Conservation (phyloP, 2,888 invertebrate genomes). For the Rhingia rostrata region DNA sequence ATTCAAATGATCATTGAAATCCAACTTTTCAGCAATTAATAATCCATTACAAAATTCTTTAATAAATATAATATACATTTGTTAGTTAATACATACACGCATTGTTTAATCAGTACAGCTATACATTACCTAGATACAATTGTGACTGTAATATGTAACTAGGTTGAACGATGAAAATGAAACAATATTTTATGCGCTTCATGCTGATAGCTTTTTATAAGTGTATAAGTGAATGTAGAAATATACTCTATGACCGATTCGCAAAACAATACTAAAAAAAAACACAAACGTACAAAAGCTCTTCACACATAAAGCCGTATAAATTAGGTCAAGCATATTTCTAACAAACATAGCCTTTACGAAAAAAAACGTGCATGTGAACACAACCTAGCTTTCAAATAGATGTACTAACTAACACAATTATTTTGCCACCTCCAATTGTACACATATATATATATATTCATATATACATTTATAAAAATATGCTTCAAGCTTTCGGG, state of each 20-base stretch:
- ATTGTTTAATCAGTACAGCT: too few relatives aligned
- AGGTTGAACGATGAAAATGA: constrained; percentile 4
- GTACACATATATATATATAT: constrained; percentile 17
- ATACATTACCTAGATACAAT: too few relatives aligned
- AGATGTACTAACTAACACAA: constrained; percentile 52
- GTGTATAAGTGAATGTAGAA: neutral
- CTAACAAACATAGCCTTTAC: constrained; percentile 79
- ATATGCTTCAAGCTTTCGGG: constrained; percentile 48
- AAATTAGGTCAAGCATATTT: constrained; percentile 83
- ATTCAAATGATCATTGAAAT: too few relatives aligned
- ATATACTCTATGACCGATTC: constrained; percentile 6
- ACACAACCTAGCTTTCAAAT: constrained; percentile 30
- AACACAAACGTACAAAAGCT: constrained; percentile 45
- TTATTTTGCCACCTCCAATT: constrained; percentile 31
- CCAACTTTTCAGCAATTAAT: too few relatives aligned
- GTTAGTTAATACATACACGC: too few relatives aligned
- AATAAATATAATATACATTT: too few relatives aligned
- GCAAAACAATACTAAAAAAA: constrained; percentile 22
- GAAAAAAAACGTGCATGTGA: constrained; percentile 17
- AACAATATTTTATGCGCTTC: constrained; percentile 13
- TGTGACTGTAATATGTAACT: neutral
- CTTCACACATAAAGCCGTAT: constrained; percentile 39
- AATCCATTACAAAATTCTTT: too few relatives aligned
- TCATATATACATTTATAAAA: neutral
- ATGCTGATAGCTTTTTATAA: neutral